A percentile compares a stretch with the other conserved stretches of the same genome.
Conservation (phyloP, 2,113 vertebrate species). For the Cephalopterus ornatus region DNA sequence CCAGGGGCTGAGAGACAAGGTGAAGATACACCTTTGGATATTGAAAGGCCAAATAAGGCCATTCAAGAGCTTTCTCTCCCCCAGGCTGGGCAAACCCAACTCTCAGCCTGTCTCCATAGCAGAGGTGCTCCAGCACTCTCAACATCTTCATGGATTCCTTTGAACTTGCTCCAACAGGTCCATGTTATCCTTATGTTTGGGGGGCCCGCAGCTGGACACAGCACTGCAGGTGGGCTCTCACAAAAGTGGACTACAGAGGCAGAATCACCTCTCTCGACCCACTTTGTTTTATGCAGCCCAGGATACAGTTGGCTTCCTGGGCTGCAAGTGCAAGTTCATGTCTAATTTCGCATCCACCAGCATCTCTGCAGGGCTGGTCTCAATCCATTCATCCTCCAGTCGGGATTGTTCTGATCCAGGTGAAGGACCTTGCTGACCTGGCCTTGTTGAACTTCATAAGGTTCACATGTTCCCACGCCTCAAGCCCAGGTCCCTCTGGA, state of each 20-base stretch:
- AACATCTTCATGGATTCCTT: not conserved
- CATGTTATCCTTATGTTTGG: not conserved
- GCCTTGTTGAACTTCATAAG: not conserved
- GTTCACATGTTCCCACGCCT: not conserved
- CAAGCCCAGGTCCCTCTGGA: not conserved
- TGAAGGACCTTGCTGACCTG: not conserved
- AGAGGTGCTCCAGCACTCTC: not conserved
- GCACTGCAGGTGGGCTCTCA: not conserved
- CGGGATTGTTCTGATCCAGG: not conserved
- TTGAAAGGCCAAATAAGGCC: not conserved
- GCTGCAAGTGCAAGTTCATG: rapidly evolving
- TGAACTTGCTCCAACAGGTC: not conserved
- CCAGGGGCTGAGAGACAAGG: not conserved
- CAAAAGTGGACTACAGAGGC: rapidly evolving
- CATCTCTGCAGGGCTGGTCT: not conserved
- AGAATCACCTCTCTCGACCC: not conserved
- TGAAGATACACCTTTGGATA: not conserved
- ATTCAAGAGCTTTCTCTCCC: not conserved
- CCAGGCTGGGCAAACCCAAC: not conserved
- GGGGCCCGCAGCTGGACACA: not conserved
- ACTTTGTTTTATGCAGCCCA: not conserved
- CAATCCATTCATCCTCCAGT: too few species aligned
- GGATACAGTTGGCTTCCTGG: not conserved
- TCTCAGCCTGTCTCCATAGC: not conserved
- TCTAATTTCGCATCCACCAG: not conserved